Conservation (phyloP, 2,113 vertebrate species). For the Patagioenas fasciata region DNA sequence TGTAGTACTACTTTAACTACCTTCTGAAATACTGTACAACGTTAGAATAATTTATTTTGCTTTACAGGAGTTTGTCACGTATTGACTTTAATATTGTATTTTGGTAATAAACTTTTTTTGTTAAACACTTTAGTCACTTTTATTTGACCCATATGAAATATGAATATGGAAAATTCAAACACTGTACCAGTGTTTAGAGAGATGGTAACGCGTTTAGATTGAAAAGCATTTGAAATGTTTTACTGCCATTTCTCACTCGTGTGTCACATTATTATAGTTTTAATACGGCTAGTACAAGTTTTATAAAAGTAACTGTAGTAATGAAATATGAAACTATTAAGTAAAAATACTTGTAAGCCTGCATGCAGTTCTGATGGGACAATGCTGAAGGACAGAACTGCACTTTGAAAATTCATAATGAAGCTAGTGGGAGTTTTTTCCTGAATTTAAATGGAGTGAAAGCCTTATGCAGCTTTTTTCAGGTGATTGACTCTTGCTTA, state of each 20-base stretch:
- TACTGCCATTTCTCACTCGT: background rate
- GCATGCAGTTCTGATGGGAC: background rate
- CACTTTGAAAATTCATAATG: background rate
- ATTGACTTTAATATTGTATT: constrained; percentile 92
- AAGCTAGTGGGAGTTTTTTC: background rate
- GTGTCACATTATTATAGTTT: background rate
- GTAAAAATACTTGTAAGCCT: background rate
- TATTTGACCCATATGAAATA: background rate
- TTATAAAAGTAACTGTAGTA: background rate
- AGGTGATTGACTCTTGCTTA: background rate
- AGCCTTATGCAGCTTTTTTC: background rate
- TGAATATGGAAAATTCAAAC: background rate
- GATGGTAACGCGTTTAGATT: background rate
- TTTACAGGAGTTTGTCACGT: constrained; percentile 86
- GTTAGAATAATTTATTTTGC: constrained; percentile 93
- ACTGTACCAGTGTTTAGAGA: background rate
- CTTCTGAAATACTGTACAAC: constrained; percentile 81
- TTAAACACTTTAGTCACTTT: constrained; percentile 67
- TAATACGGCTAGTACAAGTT: background rate
- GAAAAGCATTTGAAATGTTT: background rate
- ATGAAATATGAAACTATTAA: background rate
- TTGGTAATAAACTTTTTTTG: constrained; percentile 93
- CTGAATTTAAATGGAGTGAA: background rate
- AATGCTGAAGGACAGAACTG: background rate
- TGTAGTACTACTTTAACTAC: constrained; percentile 75